Base-by-base conservation (phyloP, 2,113 vertebrate genomes). In the Anser brachyrhynchus region DNA sequence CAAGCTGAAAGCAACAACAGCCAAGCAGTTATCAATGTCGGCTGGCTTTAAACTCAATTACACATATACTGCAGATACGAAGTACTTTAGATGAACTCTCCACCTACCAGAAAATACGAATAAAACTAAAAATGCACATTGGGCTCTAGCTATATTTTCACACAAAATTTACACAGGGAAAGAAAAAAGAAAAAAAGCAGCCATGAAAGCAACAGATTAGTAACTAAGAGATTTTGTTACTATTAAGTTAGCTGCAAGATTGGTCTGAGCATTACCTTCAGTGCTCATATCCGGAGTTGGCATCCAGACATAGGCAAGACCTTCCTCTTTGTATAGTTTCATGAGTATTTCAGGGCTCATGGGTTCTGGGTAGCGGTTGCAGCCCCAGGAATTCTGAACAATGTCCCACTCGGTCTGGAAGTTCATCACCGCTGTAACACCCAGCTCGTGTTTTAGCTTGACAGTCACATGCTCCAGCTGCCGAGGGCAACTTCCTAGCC, bases 271-370 rank as follows among this genome's bases (percentile, higher is more conserved):
- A 95, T 98, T 93, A 99, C 99, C 99, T 97, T 99, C 98, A 3
- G 99, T 99, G 97, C 99, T 99, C 99, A 99, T 99, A 76, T 99
- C 99, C 1, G 98, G 98, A 4, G 99, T 99, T 18, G 99, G 99
- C 92, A 99, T 98, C 99, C 99, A 99, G 93, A 99, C 97, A 70
- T 99, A 99, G 43, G 94, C 98, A 84, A 99, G 96, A 59, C 98
- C 99, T 90, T 97, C 98, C 86, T 99, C 99, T 96, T 97, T 99
- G 92, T 99, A 99, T 28, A 99, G 96, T 65, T 96, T 98, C 96
- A 98, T 98, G 98, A 99, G 98, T 62, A 98, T 98, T 84, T 99
- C 98, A 0, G 99, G 98, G 46, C 94, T 99, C 99, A 99, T 99
- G 87, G 98, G 96, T 29, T 99, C 98, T 1, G 95, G 95, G 95